These are phyloP conservation scores for Philaenus spumarius DNA, from an alignment of 1,140 invertebrate species.

Conservation along the genomic window DNA sequence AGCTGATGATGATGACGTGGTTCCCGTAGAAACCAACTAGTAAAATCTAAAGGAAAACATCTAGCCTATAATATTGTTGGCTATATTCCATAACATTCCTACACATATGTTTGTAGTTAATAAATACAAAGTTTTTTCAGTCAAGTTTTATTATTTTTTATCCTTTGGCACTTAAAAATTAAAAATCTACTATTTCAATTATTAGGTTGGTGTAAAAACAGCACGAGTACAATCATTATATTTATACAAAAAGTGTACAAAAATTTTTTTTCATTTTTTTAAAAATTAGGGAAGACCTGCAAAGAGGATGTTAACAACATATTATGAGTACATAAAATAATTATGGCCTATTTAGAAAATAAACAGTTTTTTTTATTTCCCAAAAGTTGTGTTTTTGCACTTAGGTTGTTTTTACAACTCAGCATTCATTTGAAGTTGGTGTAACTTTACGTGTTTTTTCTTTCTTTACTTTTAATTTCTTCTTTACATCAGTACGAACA, in stretches of 20 bases:
- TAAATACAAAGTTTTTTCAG: constrained; percentile 6
- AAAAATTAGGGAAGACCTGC: constrained; percentile 3
- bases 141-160: constrained; percentile 5
- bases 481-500: too few relatives aligned
- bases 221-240: not conserved
- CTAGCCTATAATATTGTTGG: not conserved
- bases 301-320: constrained; percentile 3
- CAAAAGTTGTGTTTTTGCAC: constrained; percentile 5
- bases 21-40: not conserved
- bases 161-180: constrained; percentile 1
- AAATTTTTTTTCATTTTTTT: not conserved
- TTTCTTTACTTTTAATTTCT: too few relatives aligned
- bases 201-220: constrained; percentile 3
- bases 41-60: constrained; percentile 1
- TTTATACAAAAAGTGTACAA: not conserved
- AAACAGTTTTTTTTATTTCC: too few relatives aligned
- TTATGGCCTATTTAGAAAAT: constrained; percentile 1
- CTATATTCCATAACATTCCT: not conserved
- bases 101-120: constrained; percentile 1
- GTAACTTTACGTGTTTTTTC: too few relatives aligned
- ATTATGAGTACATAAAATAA: constrained; percentile 5
- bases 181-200: constrained; percentile 1
- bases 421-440: too few relatives aligned
- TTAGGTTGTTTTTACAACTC: constrained; percentile 1
- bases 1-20: not conserved